These are phyloP conservation scores for Nephrotoma flavescens DNA, from an alignment of 2,888 invertebrate species.

Conservation along the genomic window DNA sequence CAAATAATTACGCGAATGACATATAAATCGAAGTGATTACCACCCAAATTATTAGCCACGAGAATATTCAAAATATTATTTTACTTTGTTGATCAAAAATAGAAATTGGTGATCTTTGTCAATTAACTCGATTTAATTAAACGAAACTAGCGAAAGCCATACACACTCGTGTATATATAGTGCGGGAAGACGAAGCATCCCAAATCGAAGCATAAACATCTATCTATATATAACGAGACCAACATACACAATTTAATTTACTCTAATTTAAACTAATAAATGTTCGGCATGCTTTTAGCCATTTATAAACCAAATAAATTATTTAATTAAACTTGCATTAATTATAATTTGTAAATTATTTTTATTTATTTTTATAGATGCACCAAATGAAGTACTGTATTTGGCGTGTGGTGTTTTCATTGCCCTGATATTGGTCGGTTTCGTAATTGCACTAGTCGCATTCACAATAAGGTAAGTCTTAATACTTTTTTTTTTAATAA, in stretches of 20 bases:
- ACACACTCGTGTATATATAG: neutral
- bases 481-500: neutral
- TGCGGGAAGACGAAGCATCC: no score
- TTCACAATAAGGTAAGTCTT: constrained; percentile 59
- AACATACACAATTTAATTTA: neutral
- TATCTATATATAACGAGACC: no score
- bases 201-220: neutral
- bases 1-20: no score
- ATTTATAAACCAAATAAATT: neutral
- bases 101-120: neutral
- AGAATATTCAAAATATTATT: no score
- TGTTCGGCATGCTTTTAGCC: neutral
- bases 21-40: no score
- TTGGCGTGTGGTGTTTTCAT: constrained; percentile 74
- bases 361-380: constrained; percentile 41
- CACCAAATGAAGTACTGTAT: constrained; percentile 67
- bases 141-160: neutral
- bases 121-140: neutral
- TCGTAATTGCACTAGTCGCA: constrained; percentile 65
- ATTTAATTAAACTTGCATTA: neutral
- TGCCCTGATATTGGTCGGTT: constrained; percentile 67
- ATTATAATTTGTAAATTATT: neutral
- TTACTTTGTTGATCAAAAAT: neutral
- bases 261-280: neutral
- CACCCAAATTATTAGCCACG: no score